Conservation (phyloP, 2,113 vertebrate species). For the Ochotona princeps region DNA sequence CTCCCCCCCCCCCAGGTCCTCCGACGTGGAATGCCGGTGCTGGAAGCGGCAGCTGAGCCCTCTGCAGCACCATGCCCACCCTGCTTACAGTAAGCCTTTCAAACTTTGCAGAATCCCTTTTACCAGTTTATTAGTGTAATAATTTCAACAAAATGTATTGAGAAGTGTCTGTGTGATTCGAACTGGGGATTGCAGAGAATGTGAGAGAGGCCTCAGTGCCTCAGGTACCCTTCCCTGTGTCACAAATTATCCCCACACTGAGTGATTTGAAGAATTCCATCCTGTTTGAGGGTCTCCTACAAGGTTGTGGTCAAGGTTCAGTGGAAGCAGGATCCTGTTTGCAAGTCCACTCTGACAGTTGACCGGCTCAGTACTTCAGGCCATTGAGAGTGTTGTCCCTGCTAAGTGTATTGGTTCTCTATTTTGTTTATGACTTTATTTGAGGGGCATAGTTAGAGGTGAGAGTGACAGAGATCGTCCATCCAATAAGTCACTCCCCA, state of each 20-base stretch:
- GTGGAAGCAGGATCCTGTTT: background rate
- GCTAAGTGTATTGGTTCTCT: no score
- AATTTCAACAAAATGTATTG: background rate
- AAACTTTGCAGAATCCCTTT: background rate
- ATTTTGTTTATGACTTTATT: background rate
- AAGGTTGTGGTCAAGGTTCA: background rate
- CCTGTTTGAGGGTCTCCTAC: background rate
- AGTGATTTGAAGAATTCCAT: background rate
- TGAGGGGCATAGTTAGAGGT: no score
- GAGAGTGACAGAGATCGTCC: no score
- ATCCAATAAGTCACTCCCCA: no score
- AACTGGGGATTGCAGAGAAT: background rate
- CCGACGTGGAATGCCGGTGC: no score
- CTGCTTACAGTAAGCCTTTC: background rate
- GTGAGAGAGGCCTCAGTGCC: background rate
- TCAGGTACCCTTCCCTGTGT: background rate
- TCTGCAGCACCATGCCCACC: no score
- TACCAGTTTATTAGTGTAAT: background rate
- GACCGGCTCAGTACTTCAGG: background rate
- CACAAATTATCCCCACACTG: background rate
- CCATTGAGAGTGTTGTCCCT: no score
- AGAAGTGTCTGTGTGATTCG: background rate
- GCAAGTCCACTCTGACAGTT: background rate
- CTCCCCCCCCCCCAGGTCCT: no score
- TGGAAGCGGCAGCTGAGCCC: no score